Conservation (phyloP, 2,113 vertebrate species). For the Muscicapa adusta region DNA sequence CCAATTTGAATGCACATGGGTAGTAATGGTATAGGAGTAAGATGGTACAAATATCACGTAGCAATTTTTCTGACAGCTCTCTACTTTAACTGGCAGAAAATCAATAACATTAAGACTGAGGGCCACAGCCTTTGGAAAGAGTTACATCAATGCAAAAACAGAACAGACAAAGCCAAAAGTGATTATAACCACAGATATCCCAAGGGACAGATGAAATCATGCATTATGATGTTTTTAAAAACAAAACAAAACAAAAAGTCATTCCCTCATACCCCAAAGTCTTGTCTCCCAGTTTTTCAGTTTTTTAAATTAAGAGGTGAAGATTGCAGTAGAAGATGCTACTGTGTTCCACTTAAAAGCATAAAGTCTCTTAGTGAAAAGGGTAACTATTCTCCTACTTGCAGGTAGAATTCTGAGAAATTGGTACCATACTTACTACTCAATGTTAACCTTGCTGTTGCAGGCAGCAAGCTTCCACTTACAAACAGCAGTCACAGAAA, state of each 20-base stretch:
- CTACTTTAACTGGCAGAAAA: not conserved
- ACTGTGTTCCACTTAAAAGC: not conserved
- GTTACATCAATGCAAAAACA: conserved; percentile 19
- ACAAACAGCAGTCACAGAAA: not conserved
- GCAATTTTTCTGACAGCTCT: conserved; percentile 8
- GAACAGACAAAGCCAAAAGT: not conserved
- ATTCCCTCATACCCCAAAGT: not conserved
- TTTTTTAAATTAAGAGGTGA: not conserved
- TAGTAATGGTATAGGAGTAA: not conserved
- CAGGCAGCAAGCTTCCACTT: not conserved
- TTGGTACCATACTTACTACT: not conserved
- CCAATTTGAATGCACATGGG: rapidly evolving
- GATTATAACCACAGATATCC: not conserved
- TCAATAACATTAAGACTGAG: not conserved
- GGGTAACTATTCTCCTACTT: not conserved
- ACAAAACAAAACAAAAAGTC: not conserved
- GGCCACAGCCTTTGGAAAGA: conserved; percentile 22
- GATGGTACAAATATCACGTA: rapidly evolving
- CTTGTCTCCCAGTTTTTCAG: not conserved
- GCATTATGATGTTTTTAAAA: not conserved
- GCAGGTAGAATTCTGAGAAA: not conserved
- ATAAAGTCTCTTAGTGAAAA: not conserved
- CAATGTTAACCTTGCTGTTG: not conserved
- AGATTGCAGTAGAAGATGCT: not conserved
- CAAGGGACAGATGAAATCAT: conserved; percentile 28